Evolutionary conservation across 2,797 vertebrate genomes (phyloP), one percentile per base, ranked within the genome.

Genomic region (Tokudaia muenninki): DNA sequence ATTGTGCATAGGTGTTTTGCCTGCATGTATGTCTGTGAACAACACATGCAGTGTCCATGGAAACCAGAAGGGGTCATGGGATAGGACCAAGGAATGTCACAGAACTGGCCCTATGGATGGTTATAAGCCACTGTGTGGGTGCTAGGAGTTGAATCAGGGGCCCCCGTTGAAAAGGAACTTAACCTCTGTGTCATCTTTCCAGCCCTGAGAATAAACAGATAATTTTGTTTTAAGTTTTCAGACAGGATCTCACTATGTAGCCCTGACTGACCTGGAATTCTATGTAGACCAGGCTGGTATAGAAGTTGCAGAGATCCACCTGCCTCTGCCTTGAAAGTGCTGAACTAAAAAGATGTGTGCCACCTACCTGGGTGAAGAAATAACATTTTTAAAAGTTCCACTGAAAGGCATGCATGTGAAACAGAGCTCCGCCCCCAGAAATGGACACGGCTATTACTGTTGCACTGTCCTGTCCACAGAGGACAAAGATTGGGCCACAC

Each of bases 401-500:
- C 59, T 22, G 82, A 70, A 22, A 31, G 34, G 0, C 34, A 0
- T 37, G 65, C 44, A 86, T 1, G 3, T 16, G 21, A 72, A 44
- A 22, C 37, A 50, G 19, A 37, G 8, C 37, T 74, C 44, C 14
- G 14, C 31, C 72, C 44, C n/a, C 7, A 26, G 88, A 70, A 31
- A 29, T 2, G 19, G 11, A 3, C 26, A 61, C 24, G 11, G 0
- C 70, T 41, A 4, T 19, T 2, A 7, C 2, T 44, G 1, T 29
- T 50, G 37, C 26, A 1, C 8, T 7, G 0, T 10, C 52, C 61
- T 47, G 29, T 75, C 70, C 79, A 0, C 0, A 22, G 75, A 92
- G 61, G 50, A 83, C 50, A 29, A 81, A 57, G 26, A 78, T 19
- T 50, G 47, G 79, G 70, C 65, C 3, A 9, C 4, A 9, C 75